Evolutionary conservation across 2,888 invertebrate genomes (phyloP), one percentile per base, ranked within the genome.

Genomic region (Isotomurus palustris): DNA sequence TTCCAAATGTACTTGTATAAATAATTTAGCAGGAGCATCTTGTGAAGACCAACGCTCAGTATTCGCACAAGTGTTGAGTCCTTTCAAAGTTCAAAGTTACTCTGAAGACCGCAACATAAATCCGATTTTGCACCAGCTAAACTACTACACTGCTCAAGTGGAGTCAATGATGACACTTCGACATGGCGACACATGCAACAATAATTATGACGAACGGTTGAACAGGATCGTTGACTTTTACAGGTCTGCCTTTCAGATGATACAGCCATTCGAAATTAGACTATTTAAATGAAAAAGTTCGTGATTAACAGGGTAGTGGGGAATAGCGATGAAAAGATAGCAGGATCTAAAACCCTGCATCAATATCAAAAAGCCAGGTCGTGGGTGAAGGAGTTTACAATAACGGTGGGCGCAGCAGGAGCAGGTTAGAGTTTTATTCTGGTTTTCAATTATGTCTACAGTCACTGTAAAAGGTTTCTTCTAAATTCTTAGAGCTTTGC

Each of bases 201-300:
- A 40, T 19, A 17, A 6, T 2, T 35, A 44, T 25, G 55, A 52
- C 2, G n/a, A 45, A 3, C 50, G 32, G 17, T 10, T 55, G 12
- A 53, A 55, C 22, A 55, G 59, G 21, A 56, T 59, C 17, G 44
- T 55, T 22, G 40, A 35, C 19, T 59, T 59, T 47, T 59, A 51
- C 51, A n/a, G n/a, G n/a, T n/a, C n/a, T n/a, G n/a, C n/a, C n/a
- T n/a, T n/a, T n/a, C n/a, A n/a, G n/a, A n/a, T n/a, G n/a, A n/a
- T n/a, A n/a, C n/a, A n/a, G n/a, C n/a, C n/a, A n/a, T n/a, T n/a
- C n/a, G n/a, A n/a, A n/a, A n/a, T n/a, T n/a, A n/a, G n/a, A n/a
- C n/a, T n/a, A n/a, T n/a, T n/a, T n/a, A n/a, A n/a, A n/a, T n/a
- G n/a, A n/a, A n/a, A n/a, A n/a, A n/a, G n/a, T n/a, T n/a, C n/a